These are phyloP conservation scores for Watsonalla binaria DNA, from an alignment of 2,888 invertebrate genomes.

Conservation along the genomic window DNA sequence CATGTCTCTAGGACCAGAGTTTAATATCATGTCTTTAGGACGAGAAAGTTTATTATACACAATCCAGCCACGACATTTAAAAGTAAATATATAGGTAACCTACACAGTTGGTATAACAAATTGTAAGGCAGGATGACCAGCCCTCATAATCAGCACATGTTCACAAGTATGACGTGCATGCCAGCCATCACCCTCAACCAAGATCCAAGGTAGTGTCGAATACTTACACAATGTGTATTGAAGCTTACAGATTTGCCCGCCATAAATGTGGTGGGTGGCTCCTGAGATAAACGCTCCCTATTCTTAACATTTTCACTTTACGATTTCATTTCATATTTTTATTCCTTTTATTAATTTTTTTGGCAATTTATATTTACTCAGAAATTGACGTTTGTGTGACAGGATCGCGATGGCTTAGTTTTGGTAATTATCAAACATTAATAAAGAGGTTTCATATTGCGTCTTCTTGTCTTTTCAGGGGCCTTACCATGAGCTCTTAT, in stretches of 20 bases:
- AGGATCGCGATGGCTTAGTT: constrained; percentile 17
- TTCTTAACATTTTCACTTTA: constrained; percentile 42
- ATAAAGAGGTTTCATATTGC: background rate
- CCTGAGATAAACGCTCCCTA: constrained; percentile 17
- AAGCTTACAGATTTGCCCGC: constrained; percentile 61
- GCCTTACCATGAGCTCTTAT: no score
- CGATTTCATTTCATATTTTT: constrained; percentile 26
- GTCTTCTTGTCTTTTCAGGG: no score
- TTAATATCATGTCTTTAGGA: no score
- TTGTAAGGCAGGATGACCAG: no score
- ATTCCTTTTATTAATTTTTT: constrained; percentile 19
- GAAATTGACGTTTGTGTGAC: constrained; percentile 8
- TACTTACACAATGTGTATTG: constrained; percentile 52
- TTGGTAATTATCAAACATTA: background rate
- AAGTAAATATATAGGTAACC: no score
- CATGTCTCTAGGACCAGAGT: no score
- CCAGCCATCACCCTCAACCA: no score
- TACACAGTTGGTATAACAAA: no score
- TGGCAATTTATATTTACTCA: constrained; percentile 14
- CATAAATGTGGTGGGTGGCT: constrained; percentile 45
- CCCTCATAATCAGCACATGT: no score
- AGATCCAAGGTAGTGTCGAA: background rate
- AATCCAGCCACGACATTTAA: no score
- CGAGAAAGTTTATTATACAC: no score
- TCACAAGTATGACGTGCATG: no score